These are phyloP conservation scores for Platalea minor DNA, from an alignment of 2,797 vertebrate species.

Conservation along the genomic window DNA sequence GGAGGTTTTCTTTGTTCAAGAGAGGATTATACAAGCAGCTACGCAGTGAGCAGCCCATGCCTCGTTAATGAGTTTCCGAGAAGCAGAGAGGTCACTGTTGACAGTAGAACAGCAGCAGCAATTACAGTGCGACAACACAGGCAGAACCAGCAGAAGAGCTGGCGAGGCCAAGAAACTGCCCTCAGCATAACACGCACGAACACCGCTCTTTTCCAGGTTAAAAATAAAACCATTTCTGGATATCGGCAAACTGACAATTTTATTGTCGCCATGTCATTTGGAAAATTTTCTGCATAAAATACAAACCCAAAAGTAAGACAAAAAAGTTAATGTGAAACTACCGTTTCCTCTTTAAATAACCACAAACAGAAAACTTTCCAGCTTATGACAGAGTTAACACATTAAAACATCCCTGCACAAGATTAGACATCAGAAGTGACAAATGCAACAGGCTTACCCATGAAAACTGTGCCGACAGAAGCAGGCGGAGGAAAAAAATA, in stretches of 20 bases:
- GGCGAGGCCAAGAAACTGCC: background rate
- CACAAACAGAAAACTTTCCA: constrained; percentile 9
- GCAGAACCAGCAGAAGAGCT: background rate
- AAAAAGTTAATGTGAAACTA: background rate
- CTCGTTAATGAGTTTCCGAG: background rate
- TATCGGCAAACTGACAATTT: background rate
- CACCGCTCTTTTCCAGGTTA: background rate
- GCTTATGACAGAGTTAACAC: background rate
- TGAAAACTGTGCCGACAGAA: background rate
- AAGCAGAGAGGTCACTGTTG: background rate
- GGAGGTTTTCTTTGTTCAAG: background rate
- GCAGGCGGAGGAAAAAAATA: background rate
- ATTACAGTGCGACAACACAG: background rate
- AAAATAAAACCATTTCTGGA: constrained; percentile 1
- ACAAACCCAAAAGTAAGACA: constrained; percentile 1
- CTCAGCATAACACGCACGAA: accelerated
- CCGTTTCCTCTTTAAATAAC: constrained; percentile 29
- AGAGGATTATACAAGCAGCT: background rate
- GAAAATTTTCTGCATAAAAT: constrained; percentile 37
- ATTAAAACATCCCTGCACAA: background rate
- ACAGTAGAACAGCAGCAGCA: background rate
- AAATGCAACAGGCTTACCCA: background rate
- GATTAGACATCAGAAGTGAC: background rate
- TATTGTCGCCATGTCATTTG: background rate
- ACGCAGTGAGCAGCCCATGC: background rate